Conservation (phyloP, 2,888 invertebrate genomes). For the Ophraella communa region DNA sequence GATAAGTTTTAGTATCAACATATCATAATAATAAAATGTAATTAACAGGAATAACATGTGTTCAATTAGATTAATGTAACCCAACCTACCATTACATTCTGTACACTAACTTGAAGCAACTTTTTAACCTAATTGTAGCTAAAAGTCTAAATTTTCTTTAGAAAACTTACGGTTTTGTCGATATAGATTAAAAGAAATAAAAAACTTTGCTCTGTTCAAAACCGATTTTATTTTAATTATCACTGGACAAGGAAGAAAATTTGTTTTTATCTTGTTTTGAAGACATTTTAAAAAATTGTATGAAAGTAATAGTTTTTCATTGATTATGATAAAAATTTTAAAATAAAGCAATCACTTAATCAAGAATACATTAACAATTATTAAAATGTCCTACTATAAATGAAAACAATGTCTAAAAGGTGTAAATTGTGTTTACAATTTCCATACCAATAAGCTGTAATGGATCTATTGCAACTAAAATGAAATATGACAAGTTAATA, state of each 20-base stretch:
- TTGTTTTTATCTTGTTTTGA: neutral
- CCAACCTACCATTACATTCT: conserved; percentile 1
- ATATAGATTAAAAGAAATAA: neutral
- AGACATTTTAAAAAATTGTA: conserved; percentile 18
- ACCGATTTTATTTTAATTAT: neutral
- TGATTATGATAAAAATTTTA: too few species aligned
- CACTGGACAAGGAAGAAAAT: neutral
- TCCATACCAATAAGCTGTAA: too few species aligned
- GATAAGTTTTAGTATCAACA: neutral
- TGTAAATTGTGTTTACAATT: too few species aligned
- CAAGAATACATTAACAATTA: neutral
- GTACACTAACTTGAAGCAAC: neutral
- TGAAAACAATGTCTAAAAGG: too few species aligned
- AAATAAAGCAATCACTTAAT: too few species aligned
- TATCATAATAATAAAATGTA: neutral
- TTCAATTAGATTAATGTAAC: neutral
- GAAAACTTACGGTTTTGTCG: neutral
- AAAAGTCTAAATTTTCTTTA: neutral
- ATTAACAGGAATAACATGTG: neutral
- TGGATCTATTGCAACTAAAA: too few species aligned
- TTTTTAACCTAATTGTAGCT: neutral
- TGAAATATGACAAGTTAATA: too few species aligned
- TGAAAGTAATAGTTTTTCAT: neutral
- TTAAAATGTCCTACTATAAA: conserved; percentile 10
- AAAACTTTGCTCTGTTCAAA: neutral